These are phyloP conservation scores for Leucosticte australis DNA, from an alignment of 2,113 vertebrate species.

Conservation along the genomic window DNA sequence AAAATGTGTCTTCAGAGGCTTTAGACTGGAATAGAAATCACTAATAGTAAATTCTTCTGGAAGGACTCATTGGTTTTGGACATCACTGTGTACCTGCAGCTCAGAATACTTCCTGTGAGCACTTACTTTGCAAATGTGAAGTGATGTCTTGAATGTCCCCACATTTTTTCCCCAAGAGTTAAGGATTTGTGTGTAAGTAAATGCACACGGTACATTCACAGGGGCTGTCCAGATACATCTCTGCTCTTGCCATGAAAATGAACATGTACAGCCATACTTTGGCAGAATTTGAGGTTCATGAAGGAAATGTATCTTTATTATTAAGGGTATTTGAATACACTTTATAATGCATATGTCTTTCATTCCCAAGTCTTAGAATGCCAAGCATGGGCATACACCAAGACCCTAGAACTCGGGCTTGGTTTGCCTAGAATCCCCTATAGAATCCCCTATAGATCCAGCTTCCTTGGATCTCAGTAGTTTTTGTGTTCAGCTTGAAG, in stretches of 20 bases:
- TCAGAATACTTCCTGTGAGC: not conserved
- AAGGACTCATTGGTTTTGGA: not conserved
- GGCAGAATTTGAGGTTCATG: not conserved
- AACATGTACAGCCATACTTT: not conserved
- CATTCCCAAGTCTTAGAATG: not conserved
- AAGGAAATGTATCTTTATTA: not conserved
- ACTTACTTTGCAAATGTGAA: not conserved
- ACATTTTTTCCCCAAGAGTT: not conserved
- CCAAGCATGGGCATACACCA: not conserved
- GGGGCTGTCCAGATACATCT: not conserved
- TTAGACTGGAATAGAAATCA: not conserved
- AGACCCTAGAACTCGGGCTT: not conserved
- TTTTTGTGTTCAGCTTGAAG: not conserved
- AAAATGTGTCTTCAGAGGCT: not conserved
- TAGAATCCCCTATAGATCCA: not conserved
- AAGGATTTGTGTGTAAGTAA: not conserved
- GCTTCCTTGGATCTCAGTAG: not conserved
- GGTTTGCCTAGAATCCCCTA: not conserved
- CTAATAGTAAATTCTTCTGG: not conserved
- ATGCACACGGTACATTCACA: accelerated
- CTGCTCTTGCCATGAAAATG: not conserved
- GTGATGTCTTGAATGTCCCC: not conserved
- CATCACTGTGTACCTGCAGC: not conserved
- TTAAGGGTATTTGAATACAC: not conserved
- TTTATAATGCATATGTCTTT: not conserved